Evolutionary conservation across 2,888 invertebrate species (phyloP).

Genomic region (Andrena flavipes): DNA sequence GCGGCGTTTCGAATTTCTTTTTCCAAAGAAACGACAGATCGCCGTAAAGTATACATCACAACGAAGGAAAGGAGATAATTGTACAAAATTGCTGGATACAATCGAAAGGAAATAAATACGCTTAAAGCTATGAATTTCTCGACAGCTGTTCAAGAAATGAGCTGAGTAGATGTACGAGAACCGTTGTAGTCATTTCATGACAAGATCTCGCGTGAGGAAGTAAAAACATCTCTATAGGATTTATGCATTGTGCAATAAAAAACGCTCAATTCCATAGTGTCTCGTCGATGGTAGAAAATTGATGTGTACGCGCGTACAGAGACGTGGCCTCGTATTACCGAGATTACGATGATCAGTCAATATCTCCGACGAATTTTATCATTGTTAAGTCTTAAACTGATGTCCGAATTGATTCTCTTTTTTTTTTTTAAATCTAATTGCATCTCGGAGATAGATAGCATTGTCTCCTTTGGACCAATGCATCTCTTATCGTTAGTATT

Average conservation of each 20-base stretch:
- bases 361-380: slow-evolving; percentile 50
- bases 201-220: slow-evolving; percentile 73
- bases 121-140: slow-evolving; percentile 62
- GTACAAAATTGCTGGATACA: slow-evolving; percentile 2
- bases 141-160: slow-evolving; percentile 59
- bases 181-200: slow-evolving; percentile 83
- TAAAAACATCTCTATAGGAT: slow-evolving; percentile 70
- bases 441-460: slow-evolving; percentile 32
- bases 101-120: slow-evolving; percentile 58
- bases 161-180: slow-evolving; percentile 72
- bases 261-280: slow-evolving; percentile 80
- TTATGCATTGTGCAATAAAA: slow-evolving; percentile 75
- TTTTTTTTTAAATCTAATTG: slow-evolving; percentile 53
- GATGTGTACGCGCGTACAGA: slow-evolving; percentile 64
- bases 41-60: not conserved
- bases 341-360: slow-evolving; percentile 58
- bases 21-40: not conserved
- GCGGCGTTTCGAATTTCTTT: slow-evolving; percentile 22
- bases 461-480: slow-evolving; percentile 43
- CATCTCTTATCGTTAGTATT: slow-evolving; percentile 46
- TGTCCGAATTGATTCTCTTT: slow-evolving; percentile 36
- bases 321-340: slow-evolving; percentile 63
- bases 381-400: slow-evolving; percentile 40
- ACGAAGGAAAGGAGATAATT: slow-evolving; percentile 8
- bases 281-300: slow-evolving; percentile 77